A percentile compares a stretch with the other conserved stretches of the same genome.
These are phyloP conservation scores for Ectropis crepuscularia DNA, from an alignment of 2,888 invertebrate genomes.

Conservation along the genomic window DNA sequence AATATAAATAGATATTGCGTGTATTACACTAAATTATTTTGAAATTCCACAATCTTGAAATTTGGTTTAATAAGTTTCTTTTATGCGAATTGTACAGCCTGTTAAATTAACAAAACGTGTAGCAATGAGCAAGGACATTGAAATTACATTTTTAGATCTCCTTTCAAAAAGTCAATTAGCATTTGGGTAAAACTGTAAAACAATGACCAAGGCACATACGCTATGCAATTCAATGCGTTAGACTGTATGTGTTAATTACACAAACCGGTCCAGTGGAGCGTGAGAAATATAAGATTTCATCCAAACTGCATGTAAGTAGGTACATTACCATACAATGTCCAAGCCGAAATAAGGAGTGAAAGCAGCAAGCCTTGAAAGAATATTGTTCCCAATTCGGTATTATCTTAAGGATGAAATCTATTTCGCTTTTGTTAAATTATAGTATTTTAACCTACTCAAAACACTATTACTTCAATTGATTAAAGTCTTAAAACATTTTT, in stretches of 20 bases:
- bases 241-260: conserved; percentile 60
- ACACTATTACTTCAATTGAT: no score
- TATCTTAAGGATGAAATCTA: conserved; percentile 1
- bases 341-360: conserved; percentile 65
- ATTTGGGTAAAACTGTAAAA: conserved; percentile 37
- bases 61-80: no score
- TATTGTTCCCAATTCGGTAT: conserved; percentile 11
- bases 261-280: conserved; percentile 60
- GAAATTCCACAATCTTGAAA: no score
- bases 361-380: conserved; percentile 49
- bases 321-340: conserved; percentile 66
- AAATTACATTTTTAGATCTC: conserved; percentile 24
- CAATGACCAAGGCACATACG: conserved; percentile 51
- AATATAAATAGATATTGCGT: no score
- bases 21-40: no score
- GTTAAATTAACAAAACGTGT: conserved; percentile 4
- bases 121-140: conserved; percentile 26
- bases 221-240: conserved; percentile 48
- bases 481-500: no score
- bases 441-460: neutral
- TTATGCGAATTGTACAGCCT: no score
- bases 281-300: conserved; percentile 63
- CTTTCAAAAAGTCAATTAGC: conserved; percentile 27
- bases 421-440: neutral
- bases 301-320: conserved; percentile 56